Evolutionary conservation across 2,113 vertebrate genomes (phyloP), one percentile per base, ranked within the genome.

Genomic region (Callaeas wilsoni): DNA sequence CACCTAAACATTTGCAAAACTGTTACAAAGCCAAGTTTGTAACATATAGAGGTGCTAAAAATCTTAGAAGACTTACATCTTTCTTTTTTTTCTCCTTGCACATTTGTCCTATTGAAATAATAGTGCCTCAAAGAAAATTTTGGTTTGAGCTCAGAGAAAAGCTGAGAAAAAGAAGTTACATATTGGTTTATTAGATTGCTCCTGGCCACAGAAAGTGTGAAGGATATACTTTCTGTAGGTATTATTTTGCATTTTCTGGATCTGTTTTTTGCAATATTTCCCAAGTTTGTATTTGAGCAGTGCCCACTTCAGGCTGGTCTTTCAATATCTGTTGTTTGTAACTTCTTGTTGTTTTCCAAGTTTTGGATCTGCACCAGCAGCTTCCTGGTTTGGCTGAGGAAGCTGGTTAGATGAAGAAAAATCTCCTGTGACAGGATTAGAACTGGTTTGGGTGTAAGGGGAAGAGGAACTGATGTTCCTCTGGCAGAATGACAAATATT

Each of bases 11-110:
- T 44, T 49, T 73, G 14, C 13, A 71, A 59, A 88, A 64, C 4
- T n/a, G 42, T 41, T 67, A 46, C 15, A 69, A 57, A 56, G 9
- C 13, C 6, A 29, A 70, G 7, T 50, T 68, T 74, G 25, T 67
- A 75, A 57, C 4, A 29, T 21, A 27, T 1, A 23, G 13, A 39
- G 2, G 8, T 64, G 33, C 6, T 55, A 46, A 70, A 47, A 84
- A 62, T 65, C 7, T 27, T 13, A 35, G 14, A 46, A 30, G 4
- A 80, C 7, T 30, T 15, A 2, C 1, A 2, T 13, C 0, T 17
- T 32, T 42, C 10, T 21, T 22, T 56, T 46, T 21, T 56, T 42
- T 3, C 27, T 18, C 15, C 18, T 84, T 33, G 7, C 1, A 32
- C 2, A 62, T 44, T 65, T 75, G 13, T 29, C 10, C 6, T 6